Percentiles rank a stretch among this genome's conserved stretches.
phyloP scores from a whole-genome alignment of 2,888 invertebrate genomes.

The Aquatica leii region DNA sequence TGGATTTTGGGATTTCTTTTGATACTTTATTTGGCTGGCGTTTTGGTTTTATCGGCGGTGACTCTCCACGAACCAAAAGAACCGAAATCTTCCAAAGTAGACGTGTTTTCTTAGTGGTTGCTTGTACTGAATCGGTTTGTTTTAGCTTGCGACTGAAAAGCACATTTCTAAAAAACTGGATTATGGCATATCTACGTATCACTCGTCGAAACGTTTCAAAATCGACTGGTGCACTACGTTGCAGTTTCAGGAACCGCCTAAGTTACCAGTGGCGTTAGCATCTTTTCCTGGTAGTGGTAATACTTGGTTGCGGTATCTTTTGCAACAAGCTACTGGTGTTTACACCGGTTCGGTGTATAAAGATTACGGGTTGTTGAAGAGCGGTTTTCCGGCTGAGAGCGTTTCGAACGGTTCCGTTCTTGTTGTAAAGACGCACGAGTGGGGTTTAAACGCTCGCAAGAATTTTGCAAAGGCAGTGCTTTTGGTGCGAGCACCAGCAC shows the following conservation, averaged over 20 bases:
- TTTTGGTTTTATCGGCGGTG: conserved; percentile 60
- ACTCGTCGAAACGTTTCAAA: conserved; percentile 53
- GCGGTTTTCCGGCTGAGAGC: conserved; percentile 83
- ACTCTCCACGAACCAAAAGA: conserved; percentile 58
- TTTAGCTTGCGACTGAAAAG: conserved; percentile 21
- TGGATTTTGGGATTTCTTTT: conserved; percentile 59
- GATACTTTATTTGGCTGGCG: conserved; percentile 59
- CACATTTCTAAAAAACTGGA: conserved; percentile 46
- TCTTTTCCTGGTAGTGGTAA: conserved; percentile 88
- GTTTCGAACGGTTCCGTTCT: conserved; percentile 78
- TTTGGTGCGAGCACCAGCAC: conserved; percentile 74
- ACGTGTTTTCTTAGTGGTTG: too few relatives aligned
- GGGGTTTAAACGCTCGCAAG: conserved; percentile 67
- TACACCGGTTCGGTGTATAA: conserved; percentile 83
- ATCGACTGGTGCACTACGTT: conserved; percentile 66
- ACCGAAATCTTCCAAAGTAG: conserved; percentile 40
- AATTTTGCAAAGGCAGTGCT: conserved; percentile 74
- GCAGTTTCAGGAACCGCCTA: conserved; percentile 60
- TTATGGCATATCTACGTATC: conserved; percentile 51
- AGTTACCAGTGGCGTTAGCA: conserved; percentile 71
- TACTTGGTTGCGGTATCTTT: conserved; percentile 81
- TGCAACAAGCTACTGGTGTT: conserved; percentile 83
- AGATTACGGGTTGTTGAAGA: conserved; percentile 78
- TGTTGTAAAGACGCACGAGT: conserved; percentile 82
- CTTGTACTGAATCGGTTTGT: conserved; percentile 13